Conservation (phyloP, 2,888 invertebrate species). For the Caenorhabditis sulstoni region DNA sequence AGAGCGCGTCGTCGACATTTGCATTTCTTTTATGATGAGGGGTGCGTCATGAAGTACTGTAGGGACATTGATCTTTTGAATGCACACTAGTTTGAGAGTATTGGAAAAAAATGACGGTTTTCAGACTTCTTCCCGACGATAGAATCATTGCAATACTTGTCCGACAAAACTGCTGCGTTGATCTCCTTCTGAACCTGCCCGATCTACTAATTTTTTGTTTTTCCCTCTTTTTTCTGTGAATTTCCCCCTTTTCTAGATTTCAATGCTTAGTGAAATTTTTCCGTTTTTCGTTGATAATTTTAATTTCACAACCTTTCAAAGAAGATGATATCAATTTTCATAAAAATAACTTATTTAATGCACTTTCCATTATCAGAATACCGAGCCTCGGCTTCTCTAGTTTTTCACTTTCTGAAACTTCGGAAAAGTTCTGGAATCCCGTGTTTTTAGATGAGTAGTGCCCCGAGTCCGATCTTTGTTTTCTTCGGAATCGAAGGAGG, state of each 20-base stretch:
- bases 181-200: neutral
- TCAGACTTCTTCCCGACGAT: neutral
- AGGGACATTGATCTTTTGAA: neutral
- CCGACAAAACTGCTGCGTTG: neutral
- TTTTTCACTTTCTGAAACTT: too few species aligned
- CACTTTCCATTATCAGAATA: neutral
- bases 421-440: neutral
- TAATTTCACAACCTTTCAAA: neutral
- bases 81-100: neutral
- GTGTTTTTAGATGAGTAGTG: constrained; percentile 23
- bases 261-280: constrained; percentile 1
- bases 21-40: constrained; percentile 19
- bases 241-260: neutral
- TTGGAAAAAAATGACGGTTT: neutral
- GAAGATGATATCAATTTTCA: too few species aligned
- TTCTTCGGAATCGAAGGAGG: constrained; percentile 49
- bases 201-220: neutral
- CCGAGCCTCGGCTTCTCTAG: neutral
- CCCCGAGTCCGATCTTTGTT: constrained; percentile 41
- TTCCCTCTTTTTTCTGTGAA: neutral
- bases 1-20: constrained; percentile 8
- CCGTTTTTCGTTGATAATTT: neutral
- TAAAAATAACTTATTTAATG: too few species aligned
- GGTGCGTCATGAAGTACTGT: neutral
- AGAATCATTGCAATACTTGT: too few species aligned